Percentiles rank a stretch among this genome's conserved stretches.
Evolutionary conservation across 2,888 invertebrate genomes (phyloP).

Genomic region (Drosophila rellima): DNA sequence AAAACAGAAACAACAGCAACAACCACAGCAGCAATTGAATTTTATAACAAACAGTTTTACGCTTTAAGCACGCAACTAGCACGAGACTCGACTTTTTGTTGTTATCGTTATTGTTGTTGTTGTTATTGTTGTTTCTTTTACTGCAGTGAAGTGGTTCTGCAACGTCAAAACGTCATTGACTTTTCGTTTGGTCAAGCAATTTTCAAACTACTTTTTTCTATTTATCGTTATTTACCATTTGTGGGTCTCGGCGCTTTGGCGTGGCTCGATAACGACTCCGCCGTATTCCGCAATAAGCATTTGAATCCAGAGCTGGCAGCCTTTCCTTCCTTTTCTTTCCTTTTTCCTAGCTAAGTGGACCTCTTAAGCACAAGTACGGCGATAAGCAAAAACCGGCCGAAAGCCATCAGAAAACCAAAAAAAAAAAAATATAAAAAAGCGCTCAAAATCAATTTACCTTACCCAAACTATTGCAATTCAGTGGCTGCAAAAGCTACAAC

Average conservation of each 20-base stretch:
- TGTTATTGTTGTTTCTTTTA: slow-evolving; percentile 35
- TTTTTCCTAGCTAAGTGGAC: slow-evolving; percentile 48
- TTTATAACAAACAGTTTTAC: slow-evolving; percentile 81
- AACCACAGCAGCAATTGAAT: slow-evolving; percentile 65
- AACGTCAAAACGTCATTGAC: slow-evolving; percentile 67
- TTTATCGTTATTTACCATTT: slow-evolving; percentile 79
- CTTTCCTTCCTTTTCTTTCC: slow-evolving; percentile 15
- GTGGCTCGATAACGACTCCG: slow-evolving; percentile 33
- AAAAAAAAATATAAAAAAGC: slow-evolving; percentile 20
- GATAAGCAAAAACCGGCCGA: slow-evolving; percentile 10
- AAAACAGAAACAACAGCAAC: slow-evolving; percentile 25
- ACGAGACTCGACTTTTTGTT: slow-evolving; percentile 45
- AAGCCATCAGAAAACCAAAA: slow-evolving; percentile 17
- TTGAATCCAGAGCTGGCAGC: slow-evolving; percentile 34
- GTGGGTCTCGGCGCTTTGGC: slow-evolving; percentile 20
- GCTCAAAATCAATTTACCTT: slow-evolving; percentile 65
- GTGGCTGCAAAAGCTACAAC: slow-evolving; percentile 52
- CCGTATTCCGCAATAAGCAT: slow-evolving; percentile 53
- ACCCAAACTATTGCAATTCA: slow-evolving; percentile 59
- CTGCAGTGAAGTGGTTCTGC: slow-evolving; percentile 65
- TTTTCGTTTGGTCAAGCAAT: slow-evolving; percentile 74
- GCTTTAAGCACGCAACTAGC: slow-evolving; percentile 69
- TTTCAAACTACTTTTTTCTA: slow-evolving; percentile 66
- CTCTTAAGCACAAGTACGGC: slow-evolving; percentile 39
- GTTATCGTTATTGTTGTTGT: slow-evolving; percentile 26